These are phyloP conservation scores for Aptenodytes patagonicus DNA, from an alignment of 2,113 vertebrate species.

Conservation along the genomic window DNA sequence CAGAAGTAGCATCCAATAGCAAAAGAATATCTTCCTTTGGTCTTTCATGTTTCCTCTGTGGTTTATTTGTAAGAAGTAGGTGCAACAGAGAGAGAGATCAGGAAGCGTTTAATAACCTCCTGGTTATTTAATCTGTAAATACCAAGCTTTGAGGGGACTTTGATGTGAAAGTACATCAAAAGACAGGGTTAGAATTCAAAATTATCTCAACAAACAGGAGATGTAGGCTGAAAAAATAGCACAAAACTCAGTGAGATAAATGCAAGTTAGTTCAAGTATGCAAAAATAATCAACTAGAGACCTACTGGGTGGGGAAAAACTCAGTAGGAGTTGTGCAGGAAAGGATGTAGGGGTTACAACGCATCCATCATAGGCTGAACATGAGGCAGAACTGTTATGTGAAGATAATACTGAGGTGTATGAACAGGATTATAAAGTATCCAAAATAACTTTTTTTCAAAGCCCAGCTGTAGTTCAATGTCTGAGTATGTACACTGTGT, in stretches of 20 bases:
- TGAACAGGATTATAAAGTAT: neutral
- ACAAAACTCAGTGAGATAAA: neutral
- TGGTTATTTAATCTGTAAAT: slow-evolving; percentile 55
- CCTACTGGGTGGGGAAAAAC: neutral
- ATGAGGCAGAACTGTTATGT: neutral
- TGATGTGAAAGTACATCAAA: slow-evolving; percentile 56
- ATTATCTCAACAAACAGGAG: slow-evolving; percentile 31
- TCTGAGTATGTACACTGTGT: neutral
- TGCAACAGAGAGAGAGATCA: slow-evolving; percentile 27
- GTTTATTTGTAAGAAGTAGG: slow-evolving; percentile 18
- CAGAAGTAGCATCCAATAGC: neutral
- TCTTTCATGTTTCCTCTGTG: slow-evolving; percentile 28
- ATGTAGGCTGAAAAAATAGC: neutral
- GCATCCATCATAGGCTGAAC: neutral
- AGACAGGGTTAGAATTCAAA: slow-evolving; percentile 27
- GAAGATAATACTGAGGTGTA: neutral
- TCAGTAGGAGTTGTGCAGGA: neutral
- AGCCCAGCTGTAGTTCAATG: neutral
- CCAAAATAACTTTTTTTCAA: neutral
- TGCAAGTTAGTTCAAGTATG: neutral
- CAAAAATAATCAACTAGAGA: neutral
- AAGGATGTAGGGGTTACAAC: neutral
- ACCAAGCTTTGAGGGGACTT: slow-evolving; percentile 39
- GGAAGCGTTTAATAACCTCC: slow-evolving; percentile 46
- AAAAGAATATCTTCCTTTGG: slow-evolving; percentile 18